phyloP scores from a whole-genome alignment of 1,140 invertebrate genomes.

The Polypedilum pembai region DNA sequence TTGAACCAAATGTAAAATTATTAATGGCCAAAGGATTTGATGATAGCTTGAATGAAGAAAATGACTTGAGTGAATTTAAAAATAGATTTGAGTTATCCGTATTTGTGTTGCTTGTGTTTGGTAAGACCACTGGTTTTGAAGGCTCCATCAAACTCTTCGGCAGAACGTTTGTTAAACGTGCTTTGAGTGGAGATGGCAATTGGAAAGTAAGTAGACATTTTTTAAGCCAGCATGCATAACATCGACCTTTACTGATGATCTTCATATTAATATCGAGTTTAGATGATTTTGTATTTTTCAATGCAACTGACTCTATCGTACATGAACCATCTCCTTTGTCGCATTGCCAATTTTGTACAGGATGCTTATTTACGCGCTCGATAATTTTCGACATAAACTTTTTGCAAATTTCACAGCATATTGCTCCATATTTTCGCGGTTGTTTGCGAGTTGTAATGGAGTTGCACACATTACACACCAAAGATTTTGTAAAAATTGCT shows the following conservation, averaged over 20 bases:
- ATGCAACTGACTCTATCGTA: conserved; percentile 60
- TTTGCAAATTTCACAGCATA: conserved; percentile 74
- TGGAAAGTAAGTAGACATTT: conserved; percentile 72
- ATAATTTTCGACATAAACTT: conserved; percentile 78
- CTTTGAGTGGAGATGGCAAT: conserved; percentile 58
- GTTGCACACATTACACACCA: conserved; percentile 71
- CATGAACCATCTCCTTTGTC: conserved; percentile 61
- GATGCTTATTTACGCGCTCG: conserved; percentile 44
- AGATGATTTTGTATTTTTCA: conserved; percentile 60
- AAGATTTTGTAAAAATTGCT: conserved; percentile 33
- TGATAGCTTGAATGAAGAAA: conserved; percentile 29
- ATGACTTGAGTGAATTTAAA: conserved; percentile 6
- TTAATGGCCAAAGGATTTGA: conserved; percentile 41
- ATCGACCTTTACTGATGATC: conserved; percentile 50
- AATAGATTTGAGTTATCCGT: conserved; percentile 20
- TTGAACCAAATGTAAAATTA: conserved; percentile 41
- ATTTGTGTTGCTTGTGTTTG: background rate
- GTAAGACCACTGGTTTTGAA: background rate
- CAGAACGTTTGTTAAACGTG: conserved; percentile 55
- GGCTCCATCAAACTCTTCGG: conserved; percentile 40
- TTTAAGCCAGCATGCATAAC: conserved; percentile 81
- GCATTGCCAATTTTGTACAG: conserved; percentile 51
- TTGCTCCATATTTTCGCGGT: conserved; percentile 73
- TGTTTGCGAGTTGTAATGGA: conserved; percentile 66
- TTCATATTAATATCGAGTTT: background rate